Evolutionary conservation across 2,113 vertebrate species (phyloP), one percentile per base, ranked within the genome.

Genomic region (Arenaria interpres): DNA sequence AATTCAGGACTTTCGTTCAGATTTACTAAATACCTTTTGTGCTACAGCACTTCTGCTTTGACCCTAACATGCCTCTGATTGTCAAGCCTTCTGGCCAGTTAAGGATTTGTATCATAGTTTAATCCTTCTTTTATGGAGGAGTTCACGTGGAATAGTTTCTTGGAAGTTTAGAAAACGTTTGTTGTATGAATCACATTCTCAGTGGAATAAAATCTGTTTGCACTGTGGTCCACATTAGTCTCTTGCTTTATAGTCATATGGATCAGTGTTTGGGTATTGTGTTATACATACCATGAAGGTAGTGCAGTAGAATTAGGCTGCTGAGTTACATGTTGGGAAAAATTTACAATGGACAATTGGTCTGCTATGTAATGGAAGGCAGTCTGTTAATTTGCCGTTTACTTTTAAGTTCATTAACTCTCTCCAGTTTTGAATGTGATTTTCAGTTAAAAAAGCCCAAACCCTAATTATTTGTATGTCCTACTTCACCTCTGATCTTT

Each of bases 91-190:
- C 27, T 85, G 45, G 37, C 43, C 41, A 84, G 73, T 74, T 80
- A 83, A 78, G 43, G 41, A 35, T 93, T 96, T 96, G 43, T 85
- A 15, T 92, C 48, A 51, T 91, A 35, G 16, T 81, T 77, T 43
- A 76, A 79, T 77, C 76, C 21, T 48, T 90, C 60, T 94, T 92
- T 90, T 82, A 39, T 51, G 85, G 74, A 81, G 67, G 32, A 87
- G 48, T 84, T 88, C 14, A 77, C 67, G 57, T 86, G 67, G 33
- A 89, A 83, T 83, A 53, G 32, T 96, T 97, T 96, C 80, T 97
- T 51, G 80, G 75, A 72, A 43, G 6, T 95, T 95, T 90, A 80
- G 89, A 95, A 95, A 93, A 95, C 88, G 51, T 83, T 90, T 96
- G 12, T 93, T 89, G 41, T 37, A 79, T 96, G 88, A 97, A 85